phyloP scores from a whole-genome alignment of 2,888 invertebrate genomes.

The Luffia ferchaultella region DNA sequence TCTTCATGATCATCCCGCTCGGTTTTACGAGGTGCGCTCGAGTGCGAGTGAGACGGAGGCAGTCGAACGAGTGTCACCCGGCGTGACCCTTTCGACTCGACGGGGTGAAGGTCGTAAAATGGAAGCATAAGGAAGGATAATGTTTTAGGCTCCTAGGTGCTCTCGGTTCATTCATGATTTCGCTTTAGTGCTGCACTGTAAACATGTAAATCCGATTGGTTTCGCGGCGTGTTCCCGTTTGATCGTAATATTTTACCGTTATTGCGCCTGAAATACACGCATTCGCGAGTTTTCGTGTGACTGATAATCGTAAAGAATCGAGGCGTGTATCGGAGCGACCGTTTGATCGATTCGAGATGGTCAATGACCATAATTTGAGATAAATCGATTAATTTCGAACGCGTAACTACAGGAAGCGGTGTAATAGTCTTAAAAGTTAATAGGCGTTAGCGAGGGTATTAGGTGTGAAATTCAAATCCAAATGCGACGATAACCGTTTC shows the following conservation, averaged over 20 bases:
- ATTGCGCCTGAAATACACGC: constrained; percentile 2
- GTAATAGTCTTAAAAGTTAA: not conserved
- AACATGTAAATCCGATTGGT: constrained; percentile 64
- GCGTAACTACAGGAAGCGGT: too few species aligned
- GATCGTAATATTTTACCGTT: constrained; percentile 2
- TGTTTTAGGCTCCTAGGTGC: constrained; percentile 57
- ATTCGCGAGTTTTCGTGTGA: too few species aligned
- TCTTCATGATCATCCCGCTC: constrained; percentile 62
- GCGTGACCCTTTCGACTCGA: constrained; percentile 62
- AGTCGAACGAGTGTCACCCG: constrained; percentile 53
- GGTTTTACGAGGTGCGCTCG: constrained; percentile 34
- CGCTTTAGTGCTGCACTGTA: constrained; percentile 58
- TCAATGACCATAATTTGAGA: too few species aligned
- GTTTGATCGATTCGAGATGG: too few species aligned
- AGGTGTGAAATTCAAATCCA: constrained; percentile 6
- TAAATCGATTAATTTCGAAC: too few species aligned
- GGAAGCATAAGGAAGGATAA: constrained; percentile 68
- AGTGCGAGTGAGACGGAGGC: constrained; percentile 39
- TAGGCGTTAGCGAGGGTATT: not conserved
- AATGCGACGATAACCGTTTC: constrained; percentile 40
- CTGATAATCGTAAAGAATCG: too few species aligned
- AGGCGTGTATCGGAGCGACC: too few species aligned
- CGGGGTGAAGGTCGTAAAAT: constrained; percentile 67
- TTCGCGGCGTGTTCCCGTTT: constrained; percentile 27
- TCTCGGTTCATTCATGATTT: constrained; percentile 66